phyloP scores from a whole-genome alignment of 92 coral and sea anemone genomes.

The Siderastrea radians region DNA sequence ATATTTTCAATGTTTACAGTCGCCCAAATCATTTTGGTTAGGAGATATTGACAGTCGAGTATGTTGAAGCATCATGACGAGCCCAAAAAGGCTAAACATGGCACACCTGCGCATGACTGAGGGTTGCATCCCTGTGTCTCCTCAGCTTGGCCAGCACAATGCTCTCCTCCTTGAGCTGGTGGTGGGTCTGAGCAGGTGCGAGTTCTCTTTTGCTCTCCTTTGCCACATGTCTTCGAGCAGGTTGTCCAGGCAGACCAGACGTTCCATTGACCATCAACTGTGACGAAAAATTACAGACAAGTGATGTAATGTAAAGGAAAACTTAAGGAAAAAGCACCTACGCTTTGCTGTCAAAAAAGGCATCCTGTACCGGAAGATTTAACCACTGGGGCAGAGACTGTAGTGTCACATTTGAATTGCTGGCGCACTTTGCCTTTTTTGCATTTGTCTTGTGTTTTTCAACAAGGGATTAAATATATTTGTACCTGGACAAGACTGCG shows the following conservation, averaged over 20 bases:
- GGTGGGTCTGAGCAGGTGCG: slow-evolving; percentile 31
- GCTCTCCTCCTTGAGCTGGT: slow-evolving; percentile 39
- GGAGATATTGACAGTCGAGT: too few relatives aligned
- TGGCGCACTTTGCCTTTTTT: not conserved
- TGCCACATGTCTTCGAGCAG: slow-evolving; percentile 41
- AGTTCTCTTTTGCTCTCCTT: slow-evolving; percentile 25
- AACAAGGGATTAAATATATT: too few relatives aligned
- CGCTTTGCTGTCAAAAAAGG: too few relatives aligned
- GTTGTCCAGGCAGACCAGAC: slow-evolving; percentile 34
- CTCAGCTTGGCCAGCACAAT: slow-evolving; percentile 28
- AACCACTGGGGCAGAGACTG: too few relatives aligned
- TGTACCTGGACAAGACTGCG: slow-evolving; percentile 53
- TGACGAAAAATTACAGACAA: not conserved
- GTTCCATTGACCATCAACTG: slow-evolving; percentile 43
- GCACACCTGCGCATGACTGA: slow-evolving; percentile 39
- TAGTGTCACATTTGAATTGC: too few relatives aligned
- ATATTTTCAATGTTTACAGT: too few relatives aligned
- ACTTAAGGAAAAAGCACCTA: too few relatives aligned
- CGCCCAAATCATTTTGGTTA: too few relatives aligned
- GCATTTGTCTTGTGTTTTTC: not conserved
- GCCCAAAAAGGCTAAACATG: not conserved
- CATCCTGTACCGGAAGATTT: too few relatives aligned
- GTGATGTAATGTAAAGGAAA: too few relatives aligned
- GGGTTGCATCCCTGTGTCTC: slow-evolving; percentile 35
- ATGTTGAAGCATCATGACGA: too few relatives aligned